phyloP scores from a whole-genome alignment of 2,888 invertebrate species.

The Zele albiditarsus region DNA sequence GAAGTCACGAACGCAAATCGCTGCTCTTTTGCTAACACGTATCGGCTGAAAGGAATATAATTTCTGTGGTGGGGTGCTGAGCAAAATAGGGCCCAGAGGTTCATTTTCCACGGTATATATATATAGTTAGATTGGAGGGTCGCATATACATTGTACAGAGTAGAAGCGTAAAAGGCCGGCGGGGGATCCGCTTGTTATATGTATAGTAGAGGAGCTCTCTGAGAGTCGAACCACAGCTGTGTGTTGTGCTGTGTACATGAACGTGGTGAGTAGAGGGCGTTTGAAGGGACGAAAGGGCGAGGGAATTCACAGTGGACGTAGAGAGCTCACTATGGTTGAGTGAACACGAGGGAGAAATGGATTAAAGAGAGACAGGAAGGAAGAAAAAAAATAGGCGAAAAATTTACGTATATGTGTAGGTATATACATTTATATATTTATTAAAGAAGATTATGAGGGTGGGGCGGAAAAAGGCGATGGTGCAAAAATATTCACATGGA shows the following conservation, averaged over 20 bases:
- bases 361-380: background rate
- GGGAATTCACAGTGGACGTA: conserved; percentile 1
- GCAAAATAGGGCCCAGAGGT: conserved; percentile 14
- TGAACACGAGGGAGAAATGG: conserved; percentile 7
- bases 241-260: background rate
- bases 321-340: conserved; percentile 1
- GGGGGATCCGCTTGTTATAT: conserved; percentile 10
- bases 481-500: background rate
- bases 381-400: conserved; percentile 1
- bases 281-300: background rate
- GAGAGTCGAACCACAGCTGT: conserved; percentile 19
- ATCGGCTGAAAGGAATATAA: too few relatives aligned
- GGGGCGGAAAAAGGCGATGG: background rate
- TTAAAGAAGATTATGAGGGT: background rate
- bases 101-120: conserved; percentile 22
- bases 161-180: background rate
- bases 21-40: background rate
- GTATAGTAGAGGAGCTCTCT: background rate
- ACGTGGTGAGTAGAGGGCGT: conserved; percentile 1
- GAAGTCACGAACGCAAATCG: background rate
- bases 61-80: background rate
- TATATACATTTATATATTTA: background rate
- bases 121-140: background rate
- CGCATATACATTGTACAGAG: background rate
- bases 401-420: background rate